Conservation (phyloP, 2,888 invertebrate genomes). For the Anthophora plumipes region DNA sequence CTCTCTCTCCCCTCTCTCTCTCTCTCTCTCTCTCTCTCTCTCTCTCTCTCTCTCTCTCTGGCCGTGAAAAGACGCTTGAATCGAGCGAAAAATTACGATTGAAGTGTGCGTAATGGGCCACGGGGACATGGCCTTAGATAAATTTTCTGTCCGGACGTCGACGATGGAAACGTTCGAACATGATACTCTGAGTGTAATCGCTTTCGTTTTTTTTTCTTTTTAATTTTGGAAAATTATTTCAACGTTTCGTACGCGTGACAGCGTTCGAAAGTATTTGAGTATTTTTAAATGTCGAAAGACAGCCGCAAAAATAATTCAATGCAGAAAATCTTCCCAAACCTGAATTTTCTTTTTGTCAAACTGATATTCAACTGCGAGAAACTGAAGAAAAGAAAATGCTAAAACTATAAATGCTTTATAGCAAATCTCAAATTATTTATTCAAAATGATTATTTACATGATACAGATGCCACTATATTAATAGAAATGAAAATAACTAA, state of each 20-base stretch:
- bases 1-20: neutral
- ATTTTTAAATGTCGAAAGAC: neutral
- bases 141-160: constrained; percentile 35
- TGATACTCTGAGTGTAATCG: too few relatives aligned
- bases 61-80: constrained; percentile 20
- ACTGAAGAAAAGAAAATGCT: too few relatives aligned
- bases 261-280: neutral
- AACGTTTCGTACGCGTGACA: neutral
- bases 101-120: constrained; percentile 42
- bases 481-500: too few relatives aligned
- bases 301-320: too few relatives aligned
- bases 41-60: neutral
- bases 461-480: too few relatives aligned
- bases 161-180: constrained; percentile 13
- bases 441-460: too few relatives aligned
- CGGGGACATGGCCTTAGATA: constrained; percentile 43
- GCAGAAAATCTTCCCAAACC: too few relatives aligned
- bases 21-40: neutral
- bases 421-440: too few relatives aligned
- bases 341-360: too few relatives aligned
- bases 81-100: constrained; percentile 43
- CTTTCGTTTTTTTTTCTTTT: neutral
- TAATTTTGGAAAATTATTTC: neutral
- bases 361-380: too few relatives aligned
- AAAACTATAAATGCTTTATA: too few relatives aligned